These are phyloP conservation scores for Solenodon paradoxus DNA, from an alignment of 2,113 vertebrate species.

Conservation along the genomic window DNA sequence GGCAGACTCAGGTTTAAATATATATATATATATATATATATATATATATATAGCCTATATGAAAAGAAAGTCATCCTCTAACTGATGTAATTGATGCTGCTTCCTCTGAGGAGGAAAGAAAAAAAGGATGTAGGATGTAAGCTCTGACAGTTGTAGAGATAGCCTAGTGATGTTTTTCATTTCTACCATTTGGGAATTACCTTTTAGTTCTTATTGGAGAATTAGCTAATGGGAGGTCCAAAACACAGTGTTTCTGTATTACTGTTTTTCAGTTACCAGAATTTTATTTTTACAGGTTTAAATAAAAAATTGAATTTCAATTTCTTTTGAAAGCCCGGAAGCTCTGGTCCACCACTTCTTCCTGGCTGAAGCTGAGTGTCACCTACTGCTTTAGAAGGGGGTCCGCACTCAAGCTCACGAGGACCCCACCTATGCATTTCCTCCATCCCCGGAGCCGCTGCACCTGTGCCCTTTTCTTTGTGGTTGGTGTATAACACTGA, in stretches of 20 bases:
- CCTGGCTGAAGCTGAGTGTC: not conserved
- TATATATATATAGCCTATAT: not conserved
- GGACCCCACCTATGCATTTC: not conserved
- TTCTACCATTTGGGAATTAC: not conserved
- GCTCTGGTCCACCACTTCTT: not conserved
- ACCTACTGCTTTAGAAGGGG: not conserved
- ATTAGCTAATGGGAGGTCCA: not conserved
- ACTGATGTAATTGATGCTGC: not conserved
- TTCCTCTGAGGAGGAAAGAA: not conserved
- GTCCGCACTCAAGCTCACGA: fast-evolving
- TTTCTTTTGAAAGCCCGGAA: not conserved
- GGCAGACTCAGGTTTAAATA: no score
- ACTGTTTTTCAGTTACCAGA: not conserved
- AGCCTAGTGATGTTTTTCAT: not conserved
- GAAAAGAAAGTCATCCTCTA: not conserved
- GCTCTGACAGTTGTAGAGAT: not conserved
- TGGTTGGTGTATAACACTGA: not conserved
- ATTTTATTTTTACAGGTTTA: not conserved
- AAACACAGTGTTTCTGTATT: not conserved
- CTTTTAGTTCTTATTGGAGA: not conserved
- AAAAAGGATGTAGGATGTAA: not conserved
- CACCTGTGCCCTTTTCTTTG: no score
- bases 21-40: no score
- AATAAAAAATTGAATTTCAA: not conserved
- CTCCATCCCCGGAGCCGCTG: not conserved